A percentile compares a stretch with the other conserved stretches of the same genome.
phyloP scores from a whole-genome alignment of 2,113 vertebrate species.

The Heterocephalus glaber region DNA sequence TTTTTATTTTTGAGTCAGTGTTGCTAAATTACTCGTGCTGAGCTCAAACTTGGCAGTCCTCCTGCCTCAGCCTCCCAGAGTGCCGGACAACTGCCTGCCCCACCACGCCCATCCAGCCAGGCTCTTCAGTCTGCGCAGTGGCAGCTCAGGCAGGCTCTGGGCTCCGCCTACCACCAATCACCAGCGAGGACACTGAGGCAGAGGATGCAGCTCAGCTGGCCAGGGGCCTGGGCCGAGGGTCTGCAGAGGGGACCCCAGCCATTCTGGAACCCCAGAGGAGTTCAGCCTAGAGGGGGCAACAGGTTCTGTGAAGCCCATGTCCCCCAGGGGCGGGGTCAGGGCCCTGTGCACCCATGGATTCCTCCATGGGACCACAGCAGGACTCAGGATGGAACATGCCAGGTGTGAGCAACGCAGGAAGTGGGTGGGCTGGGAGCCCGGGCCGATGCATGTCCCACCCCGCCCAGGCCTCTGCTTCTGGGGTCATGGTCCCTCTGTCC shows the following conservation, averaged over 20 bases:
- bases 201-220: background rate
- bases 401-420: background rate
- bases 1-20: background rate
- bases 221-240: background rate
- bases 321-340: background rate
- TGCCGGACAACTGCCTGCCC: background rate
- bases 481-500: background rate
- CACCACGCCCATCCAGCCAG: background rate
- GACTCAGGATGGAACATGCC: background rate
- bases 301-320: background rate
- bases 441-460: fast-evolving
- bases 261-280: background rate
- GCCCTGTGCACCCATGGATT: background rate
- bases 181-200: background rate
- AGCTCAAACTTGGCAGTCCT: background rate
- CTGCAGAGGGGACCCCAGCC: background rate
- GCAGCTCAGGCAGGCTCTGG: background rate
- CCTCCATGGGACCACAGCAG: background rate
- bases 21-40: background rate
- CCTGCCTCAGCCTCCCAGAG: background rate
- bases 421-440: background rate
- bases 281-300: background rate
- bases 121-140: background rate
- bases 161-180: background rate
- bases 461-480: background rate